Evolutionary conservation across 1,140 invertebrate species (phyloP), one percentile per base, ranked within the genome.

Genomic region (Drosophila sp.): DNA sequence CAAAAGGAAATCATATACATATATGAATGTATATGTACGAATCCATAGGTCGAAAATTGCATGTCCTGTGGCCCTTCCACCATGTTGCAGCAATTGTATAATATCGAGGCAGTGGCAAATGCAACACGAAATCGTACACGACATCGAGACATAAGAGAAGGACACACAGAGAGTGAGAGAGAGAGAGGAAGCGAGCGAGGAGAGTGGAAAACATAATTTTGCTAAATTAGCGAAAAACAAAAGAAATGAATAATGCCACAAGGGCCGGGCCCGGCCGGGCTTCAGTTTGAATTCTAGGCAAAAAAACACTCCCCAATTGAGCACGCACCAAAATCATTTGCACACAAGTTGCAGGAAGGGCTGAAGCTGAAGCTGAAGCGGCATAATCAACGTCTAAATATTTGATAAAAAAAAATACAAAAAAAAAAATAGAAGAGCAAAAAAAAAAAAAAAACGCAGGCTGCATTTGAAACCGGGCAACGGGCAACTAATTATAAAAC

Each of bases 211-310:
- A 73, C 87, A 90, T 90, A 90, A 90, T 90, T 90, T 90, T 76
- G 86, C 87, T 90, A 90, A 90, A 90, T 90, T 90, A 90, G 76
- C 87, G 82, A 87, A 80, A 80, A 86, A 90, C 86, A 90, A 90
- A 85, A 90, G 85, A 85, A 89, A 47, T 11, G 40, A 35, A 64
- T 54, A 58, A 75, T 77, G 72, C 63, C 81, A 62, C 66, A 73
- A 63, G 70, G 76, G 55, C 41, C 60, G 44, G 62, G 40, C 57
- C 60, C 69, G 57, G 41, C 60, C 69, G 57, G 41, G 61, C 23
- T 67, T 44, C 47, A 57, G 41, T 40, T 50, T 64, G 69, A 90
- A 27, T 27, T 47, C 44, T 47, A 7, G 44, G 17, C 17, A 50
- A 50, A 50, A 50, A 47, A 58, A 90, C 87, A 90, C 86, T 90